A percentile compares a stretch with the other conserved stretches of the same genome.
These are phyloP conservation scores for Slavum lentiscoides DNA, from an alignment of 2,888 invertebrate genomes.

Conservation along the genomic window DNA sequence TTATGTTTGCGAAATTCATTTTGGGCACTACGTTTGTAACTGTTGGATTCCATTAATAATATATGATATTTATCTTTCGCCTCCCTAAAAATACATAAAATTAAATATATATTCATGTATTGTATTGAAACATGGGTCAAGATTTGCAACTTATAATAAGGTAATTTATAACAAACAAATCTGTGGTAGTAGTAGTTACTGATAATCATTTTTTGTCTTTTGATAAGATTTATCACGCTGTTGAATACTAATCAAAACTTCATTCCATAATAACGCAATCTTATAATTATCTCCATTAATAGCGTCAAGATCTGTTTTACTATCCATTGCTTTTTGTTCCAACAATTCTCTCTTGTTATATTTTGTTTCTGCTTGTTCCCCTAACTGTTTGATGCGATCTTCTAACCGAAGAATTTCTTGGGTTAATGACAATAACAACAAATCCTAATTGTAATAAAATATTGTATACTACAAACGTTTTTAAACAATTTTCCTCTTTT, in stretches of 20 bases:
- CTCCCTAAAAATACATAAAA: constrained; percentile 61
- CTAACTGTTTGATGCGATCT: constrained; percentile 67
- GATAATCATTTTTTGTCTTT: constrained; percentile 67
- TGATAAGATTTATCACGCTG: constrained; percentile 71
- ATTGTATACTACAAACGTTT: not conserved
- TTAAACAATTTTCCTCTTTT: too few relatives aligned
- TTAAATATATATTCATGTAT: not conserved
- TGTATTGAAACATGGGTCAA: not conserved
- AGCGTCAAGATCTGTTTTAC: constrained; percentile 74
- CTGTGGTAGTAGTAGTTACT: constrained; percentile 60
- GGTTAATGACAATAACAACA: constrained; percentile 70
- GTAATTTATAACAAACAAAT: too few relatives aligned
- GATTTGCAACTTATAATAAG: constrained; percentile 56
- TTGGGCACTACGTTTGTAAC: constrained; percentile 68
- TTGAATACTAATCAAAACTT: constrained; percentile 71
- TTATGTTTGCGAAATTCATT: constrained; percentile 73
- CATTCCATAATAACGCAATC: constrained; percentile 74
- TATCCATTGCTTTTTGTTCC: constrained; percentile 68
- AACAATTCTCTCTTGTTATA: constrained; percentile 67
- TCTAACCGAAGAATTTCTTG: constrained; percentile 74
- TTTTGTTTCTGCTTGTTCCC: constrained; percentile 70
- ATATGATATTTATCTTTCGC: constrained; percentile 66
- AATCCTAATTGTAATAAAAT: constrained; percentile 61
- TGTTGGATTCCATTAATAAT: constrained; percentile 66
- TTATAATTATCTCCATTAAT: constrained; percentile 72